Evolutionary conservation across 2,888 invertebrate genomes (phyloP).

Genomic region (Drosophila ezoana): DNA sequence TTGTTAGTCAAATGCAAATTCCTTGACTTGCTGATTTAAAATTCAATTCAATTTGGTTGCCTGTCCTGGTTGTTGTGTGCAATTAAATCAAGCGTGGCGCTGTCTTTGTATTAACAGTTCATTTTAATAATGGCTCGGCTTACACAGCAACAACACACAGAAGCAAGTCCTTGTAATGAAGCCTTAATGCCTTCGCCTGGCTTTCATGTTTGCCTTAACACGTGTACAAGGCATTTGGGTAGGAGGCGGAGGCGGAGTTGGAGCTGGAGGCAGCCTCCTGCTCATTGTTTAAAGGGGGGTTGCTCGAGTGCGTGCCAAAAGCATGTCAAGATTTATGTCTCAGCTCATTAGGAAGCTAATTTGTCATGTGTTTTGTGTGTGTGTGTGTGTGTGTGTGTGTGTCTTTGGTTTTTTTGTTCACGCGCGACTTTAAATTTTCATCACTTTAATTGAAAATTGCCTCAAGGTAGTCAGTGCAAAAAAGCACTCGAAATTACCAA

Average conservation of each 20-base stretch:
- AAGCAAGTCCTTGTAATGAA: slow-evolving; percentile 64
- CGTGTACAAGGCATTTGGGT: slow-evolving; percentile 52
- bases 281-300: slow-evolving; percentile 40
- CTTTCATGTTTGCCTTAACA: slow-evolving; percentile 71
- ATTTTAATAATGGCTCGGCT: slow-evolving; percentile 69
- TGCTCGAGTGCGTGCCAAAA: slow-evolving; percentile 57
- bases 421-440: slow-evolving; percentile 70
- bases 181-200: slow-evolving; percentile 65
- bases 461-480: slow-evolving; percentile 10
- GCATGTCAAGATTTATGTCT: slow-evolving; percentile 80
- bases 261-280: slow-evolving; percentile 11
- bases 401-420: neutral
- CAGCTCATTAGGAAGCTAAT: slow-evolving; percentile 80
- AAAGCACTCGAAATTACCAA: slow-evolving; percentile 45
- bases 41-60: slow-evolving; percentile 44
- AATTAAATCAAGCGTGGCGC: slow-evolving; percentile 61
- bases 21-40: slow-evolving; percentile 40
- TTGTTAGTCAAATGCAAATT: slow-evolving; percentile 1
- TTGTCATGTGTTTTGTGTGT: slow-evolving; percentile 71
- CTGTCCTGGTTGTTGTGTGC: slow-evolving; percentile 30
- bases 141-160: slow-evolving; percentile 28
- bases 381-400: too few relatives aligned
- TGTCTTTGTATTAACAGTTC: slow-evolving; percentile 74
- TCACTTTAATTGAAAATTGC: slow-evolving; percentile 76
- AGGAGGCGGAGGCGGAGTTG: neutral